A percentile compares a stretch with the other conserved stretches of the same genome.
phyloP scores from a whole-genome alignment of 2,113 vertebrate species.

The Lipophrys pholis region DNA sequence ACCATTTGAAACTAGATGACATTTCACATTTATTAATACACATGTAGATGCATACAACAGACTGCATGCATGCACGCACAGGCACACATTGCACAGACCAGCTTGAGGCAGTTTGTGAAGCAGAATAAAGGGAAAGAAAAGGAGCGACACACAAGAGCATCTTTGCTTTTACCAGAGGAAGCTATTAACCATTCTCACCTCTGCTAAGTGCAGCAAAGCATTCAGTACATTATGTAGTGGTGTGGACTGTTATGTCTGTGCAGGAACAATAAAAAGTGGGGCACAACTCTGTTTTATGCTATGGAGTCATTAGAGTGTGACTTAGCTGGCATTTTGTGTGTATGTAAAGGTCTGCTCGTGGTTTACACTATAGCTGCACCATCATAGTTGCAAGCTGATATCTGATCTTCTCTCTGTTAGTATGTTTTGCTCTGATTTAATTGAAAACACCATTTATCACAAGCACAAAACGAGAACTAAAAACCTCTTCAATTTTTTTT shows the following conservation, averaged over 20 bases:
- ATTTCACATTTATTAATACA: neutral
- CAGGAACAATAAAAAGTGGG: conserved; percentile 48
- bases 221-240: conserved; percentile 31
- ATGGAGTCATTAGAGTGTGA: conserved; percentile 8
- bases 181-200: conserved; percentile 70
- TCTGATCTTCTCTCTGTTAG: neutral
- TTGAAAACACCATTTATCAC: neutral
- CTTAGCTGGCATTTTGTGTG: neutral
- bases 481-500: neutral
- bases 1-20: neutral
- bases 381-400: neutral
- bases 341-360: neutral
- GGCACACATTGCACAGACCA: neutral
- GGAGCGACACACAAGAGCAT: conserved; percentile 34
- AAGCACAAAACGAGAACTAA: neutral
- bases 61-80: neutral
- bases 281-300: conserved; percentile 25
- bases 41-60: neutral
- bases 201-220: conserved; percentile 52
- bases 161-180: conserved; percentile 47
- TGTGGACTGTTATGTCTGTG: conserved; percentile 27
- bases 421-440: neutral
- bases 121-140: conserved; percentile 58
- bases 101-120: conserved; percentile 46
- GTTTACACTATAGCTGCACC: neutral